A percentile compares a stretch with the other conserved stretches of the same genome.
These are phyloP conservation scores for Diarsia mendica DNA, from an alignment of 2,888 invertebrate species.

Conservation along the genomic window DNA sequence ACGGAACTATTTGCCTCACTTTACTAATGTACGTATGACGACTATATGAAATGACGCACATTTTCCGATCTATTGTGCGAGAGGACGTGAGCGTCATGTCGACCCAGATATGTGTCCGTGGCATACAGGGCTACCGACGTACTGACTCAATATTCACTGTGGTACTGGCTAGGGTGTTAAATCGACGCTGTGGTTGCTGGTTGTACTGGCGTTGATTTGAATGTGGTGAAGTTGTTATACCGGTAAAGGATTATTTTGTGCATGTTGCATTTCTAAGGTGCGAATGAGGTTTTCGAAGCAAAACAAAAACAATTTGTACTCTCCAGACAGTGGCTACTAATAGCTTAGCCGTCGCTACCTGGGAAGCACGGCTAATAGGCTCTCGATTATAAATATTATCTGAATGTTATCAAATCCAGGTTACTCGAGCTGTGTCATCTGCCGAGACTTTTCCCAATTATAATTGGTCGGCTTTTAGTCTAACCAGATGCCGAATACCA, in stretches of 20 bases:
- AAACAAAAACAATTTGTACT: no score
- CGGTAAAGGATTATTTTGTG: not conserved
- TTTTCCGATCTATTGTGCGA: constrained; percentile 69
- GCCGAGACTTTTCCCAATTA: no score
- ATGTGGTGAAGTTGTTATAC: not conserved
- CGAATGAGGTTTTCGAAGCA: not conserved
- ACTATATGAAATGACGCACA: constrained; percentile 61
- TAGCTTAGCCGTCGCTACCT: no score
- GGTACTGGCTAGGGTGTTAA: constrained; percentile 25
- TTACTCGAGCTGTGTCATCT: no score
- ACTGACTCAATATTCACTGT: constrained; percentile 47
- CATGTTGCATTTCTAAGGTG: not conserved
- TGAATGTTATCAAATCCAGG: no score
- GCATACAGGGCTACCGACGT: constrained; percentile 51
- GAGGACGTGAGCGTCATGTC: constrained; percentile 55
- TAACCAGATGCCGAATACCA: no score
- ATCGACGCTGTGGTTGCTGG: constrained; percentile 12
- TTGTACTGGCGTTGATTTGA: constrained; percentile 1
- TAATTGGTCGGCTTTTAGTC: no score
- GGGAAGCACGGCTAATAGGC: no score
- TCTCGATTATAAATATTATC: no score
- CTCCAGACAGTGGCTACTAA: no score
- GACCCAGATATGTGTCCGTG: constrained; percentile 66
- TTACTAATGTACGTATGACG: constrained; percentile 56
- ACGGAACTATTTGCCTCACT: constrained; percentile 35